Evolutionary conservation across 2,888 invertebrate genomes (phyloP).

Genomic region (Halictus ligatus): DNA sequence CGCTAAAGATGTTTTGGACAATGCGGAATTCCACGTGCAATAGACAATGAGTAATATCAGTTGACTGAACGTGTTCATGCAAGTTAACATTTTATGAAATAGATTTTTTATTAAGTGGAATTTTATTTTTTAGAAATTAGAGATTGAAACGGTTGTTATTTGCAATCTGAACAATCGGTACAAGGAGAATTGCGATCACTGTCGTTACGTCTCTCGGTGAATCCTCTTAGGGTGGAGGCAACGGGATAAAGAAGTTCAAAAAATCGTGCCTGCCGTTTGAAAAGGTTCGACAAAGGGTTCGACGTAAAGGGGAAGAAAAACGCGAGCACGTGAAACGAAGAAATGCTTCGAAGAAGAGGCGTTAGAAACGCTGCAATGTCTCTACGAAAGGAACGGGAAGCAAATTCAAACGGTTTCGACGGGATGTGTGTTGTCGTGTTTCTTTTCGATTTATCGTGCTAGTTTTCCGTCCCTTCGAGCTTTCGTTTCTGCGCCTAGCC

Average conservation of each 20-base stretch:
- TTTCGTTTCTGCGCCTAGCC: slow-evolving; percentile 7
- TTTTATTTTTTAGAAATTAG: background rate
- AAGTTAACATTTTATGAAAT: too few relatives aligned
- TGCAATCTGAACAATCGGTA: background rate
- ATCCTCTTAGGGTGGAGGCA: background rate
- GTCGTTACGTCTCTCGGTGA: background rate
- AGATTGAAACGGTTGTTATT: background rate
- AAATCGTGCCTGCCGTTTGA: slow-evolving; percentile 14
- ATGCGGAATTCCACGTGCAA: too few relatives aligned
- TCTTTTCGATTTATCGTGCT: slow-evolving; percentile 54
- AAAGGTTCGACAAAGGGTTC: background rate
- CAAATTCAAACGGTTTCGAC: slow-evolving; percentile 40
- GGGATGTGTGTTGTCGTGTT: slow-evolving; percentile 26
- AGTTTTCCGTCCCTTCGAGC: slow-evolving; percentile 1
- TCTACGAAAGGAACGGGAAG: slow-evolving; percentile 41
- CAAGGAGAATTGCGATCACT: background rate
- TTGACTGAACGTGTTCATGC: too few relatives aligned
- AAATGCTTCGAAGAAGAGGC: slow-evolving; percentile 10
- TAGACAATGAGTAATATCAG: too few relatives aligned
- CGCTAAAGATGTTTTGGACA: too few relatives aligned
- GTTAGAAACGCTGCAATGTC: slow-evolving; percentile 28
- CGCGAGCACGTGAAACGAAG: background rate
- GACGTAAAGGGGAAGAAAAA: background rate
- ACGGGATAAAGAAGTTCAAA: slow-evolving; percentile 16
- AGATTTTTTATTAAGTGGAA: too few relatives aligned